Percentiles rank a stretch among this genome's conserved stretches.
These are phyloP conservation scores for Heliornis fulica DNA, from an alignment of 2,113 vertebrate genomes.

Conservation along the genomic window DNA sequence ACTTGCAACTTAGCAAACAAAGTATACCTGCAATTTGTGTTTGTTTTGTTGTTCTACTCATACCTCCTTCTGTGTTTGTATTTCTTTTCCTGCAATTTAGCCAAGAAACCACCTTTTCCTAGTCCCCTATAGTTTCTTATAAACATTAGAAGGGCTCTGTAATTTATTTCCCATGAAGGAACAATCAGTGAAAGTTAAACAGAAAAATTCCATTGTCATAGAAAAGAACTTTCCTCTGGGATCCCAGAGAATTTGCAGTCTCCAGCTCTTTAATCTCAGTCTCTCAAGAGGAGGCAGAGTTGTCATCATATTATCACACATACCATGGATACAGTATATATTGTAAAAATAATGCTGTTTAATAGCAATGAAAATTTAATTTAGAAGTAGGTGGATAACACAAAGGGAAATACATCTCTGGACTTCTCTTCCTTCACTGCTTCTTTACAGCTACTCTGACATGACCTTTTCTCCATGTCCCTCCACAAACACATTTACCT, in stretches of 20 bases:
- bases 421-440: neutral
- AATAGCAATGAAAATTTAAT: neutral
- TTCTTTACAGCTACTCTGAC: neutral
- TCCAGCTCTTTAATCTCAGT: neutral
- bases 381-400: neutral
- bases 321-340: neutral
- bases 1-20: neutral
- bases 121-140: neutral
- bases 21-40: neutral
- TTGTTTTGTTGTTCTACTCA: neutral
- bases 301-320: neutral
- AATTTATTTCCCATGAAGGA: neutral
- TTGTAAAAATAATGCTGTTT: neutral
- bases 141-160: neutral
- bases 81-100: neutral
- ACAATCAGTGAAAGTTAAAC: neutral
- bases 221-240: neutral
- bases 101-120: neutral
- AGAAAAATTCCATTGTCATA: neutral
- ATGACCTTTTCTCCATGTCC: neutral
- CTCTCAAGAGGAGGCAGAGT: neutral
- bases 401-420: neutral
- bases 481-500: neutral
- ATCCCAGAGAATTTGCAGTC: neutral
- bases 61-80: neutral